Base-by-base conservation (phyloP, 2,113 vertebrate genomes). In the Ceyx melanurus region DNA sequence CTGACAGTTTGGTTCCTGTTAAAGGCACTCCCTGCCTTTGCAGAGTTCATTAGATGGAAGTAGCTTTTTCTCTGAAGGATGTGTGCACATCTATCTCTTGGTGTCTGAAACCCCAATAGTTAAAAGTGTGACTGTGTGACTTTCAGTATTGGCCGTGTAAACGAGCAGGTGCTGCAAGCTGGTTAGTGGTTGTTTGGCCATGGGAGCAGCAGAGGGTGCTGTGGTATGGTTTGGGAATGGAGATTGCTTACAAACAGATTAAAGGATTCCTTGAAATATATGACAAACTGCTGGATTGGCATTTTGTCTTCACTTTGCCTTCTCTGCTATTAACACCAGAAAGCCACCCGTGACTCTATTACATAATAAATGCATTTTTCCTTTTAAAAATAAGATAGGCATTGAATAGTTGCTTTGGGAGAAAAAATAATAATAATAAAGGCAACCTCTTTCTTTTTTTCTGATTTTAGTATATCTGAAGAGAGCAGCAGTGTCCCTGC, bases 391-490 rank as follows among this genome's bases (percentile, higher is more conserved):
- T 0, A 51, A 61, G 17, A 21, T 64, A 4, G 81, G 9, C 1
- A 6, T 70, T 62, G 74, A 60, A n/a, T 42, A 53, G 16, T 6
- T 43, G 8, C 13, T 84, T 58, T 31, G 15, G 12, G 21, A 53
- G 46, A 23, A 11, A 26, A 26, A 23, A 46, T 28, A 51, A 31
- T 11, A 35, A 46, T 25, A 51, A 31, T 12, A 43, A 86, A 80
- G 48, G 0, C 57, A 60, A 43, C 20, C 17, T 65, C 14, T 82
- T 26, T 89, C 28, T 64, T 86, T 91, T 25, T 89, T 93, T 37
- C 37, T 76, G 3, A 12, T 68, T 97, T 75, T 81, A 99, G 99
- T 85, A 98, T 99, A 94, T 98, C 98, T 53, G 99, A 99, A 94
- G 99, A 99, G 89, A 98, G 67, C 86, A 96, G 94, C 89, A 95